Base-by-base conservation (phyloP, 2,113 vertebrate species). In the Mormyrus iriodes region DNA sequence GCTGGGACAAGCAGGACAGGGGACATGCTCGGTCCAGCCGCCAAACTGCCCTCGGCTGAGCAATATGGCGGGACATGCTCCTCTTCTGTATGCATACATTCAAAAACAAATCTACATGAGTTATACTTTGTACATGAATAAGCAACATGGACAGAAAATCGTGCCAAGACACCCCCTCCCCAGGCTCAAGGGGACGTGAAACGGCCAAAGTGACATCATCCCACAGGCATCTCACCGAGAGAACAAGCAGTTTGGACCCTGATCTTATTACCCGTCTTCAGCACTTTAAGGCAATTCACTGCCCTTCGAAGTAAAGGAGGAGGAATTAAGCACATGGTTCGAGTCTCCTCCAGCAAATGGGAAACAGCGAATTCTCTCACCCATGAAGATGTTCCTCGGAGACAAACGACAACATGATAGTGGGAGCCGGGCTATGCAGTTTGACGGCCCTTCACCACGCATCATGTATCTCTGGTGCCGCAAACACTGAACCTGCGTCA, bases 351-450 rank as follows among this genome's bases (percentile, higher is more conserved):
- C n/a, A 84, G 84, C 61, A 85, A 69, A 39, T 85, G 51, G 86
- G 83, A 69, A 21, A 79, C 85, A 55, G 48, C 84, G 48, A 87
- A 73, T 88, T 39, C 7, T 86, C 65, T n/a, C 31, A 24, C 27
- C 73, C 12, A 65, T 86, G 31, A 82, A 58, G 51, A 89, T 92
- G 83, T 46, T 90, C 94, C 94, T 0, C 17, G 0, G 1, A 91
- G 94, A 93, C 92, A 90, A 90, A 93, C 91, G 65, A 51, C 89
- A 89, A 92, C 93, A 91, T 92, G 48, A 69, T 91, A 48, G 91
- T 86, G 88, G 90, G 91, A 83, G 88, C 88, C 48, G 7, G 13
- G 91, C 88, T 91, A 44, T 8, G 19, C 53, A 44, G 46, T 31
- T 42, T 13, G 24, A n/a, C 79, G 17, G 58, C 1, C 93, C 94